phyloP scores from a whole-genome alignment of 2,797 vertebrate genomes.

The Chiroxiphia lanceolata region DNA sequence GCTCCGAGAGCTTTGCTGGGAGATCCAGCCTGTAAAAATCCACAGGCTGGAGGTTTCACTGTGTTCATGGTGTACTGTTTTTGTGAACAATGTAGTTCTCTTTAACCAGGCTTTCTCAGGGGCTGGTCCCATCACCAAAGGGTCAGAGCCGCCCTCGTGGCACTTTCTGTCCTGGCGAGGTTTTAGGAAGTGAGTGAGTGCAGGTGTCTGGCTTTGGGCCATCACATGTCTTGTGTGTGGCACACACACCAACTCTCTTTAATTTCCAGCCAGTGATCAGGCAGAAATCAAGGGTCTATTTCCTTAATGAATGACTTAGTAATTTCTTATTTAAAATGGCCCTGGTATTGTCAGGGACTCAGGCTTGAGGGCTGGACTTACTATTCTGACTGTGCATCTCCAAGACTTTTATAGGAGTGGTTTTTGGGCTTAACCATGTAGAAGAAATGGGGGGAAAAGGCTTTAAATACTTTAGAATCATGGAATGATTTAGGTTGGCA shows the following conservation, averaged over 20 bases:
- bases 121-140: rapidly evolving
- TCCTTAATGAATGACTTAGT: background rate
- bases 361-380: background rate
- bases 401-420: background rate
- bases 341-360: background rate
- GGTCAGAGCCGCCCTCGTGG: rapidly evolving
- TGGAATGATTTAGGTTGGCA: background rate
- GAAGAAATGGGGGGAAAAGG: background rate
- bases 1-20: background rate
- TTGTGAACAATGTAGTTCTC: background rate
- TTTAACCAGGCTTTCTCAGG: background rate
- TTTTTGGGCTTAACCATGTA: background rate
- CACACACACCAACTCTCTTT: too few species aligned
- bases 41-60: background rate
- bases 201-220: background rate
- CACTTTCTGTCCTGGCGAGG: background rate
- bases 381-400: background rate
- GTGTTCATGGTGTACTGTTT: background rate
- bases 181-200: background rate
- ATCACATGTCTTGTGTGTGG: rapidly evolving
- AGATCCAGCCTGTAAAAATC: background rate
- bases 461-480: background rate
- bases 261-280: background rate
- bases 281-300: background rate
- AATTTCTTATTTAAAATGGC: background rate